Base-by-base conservation (phyloP, 2,888 invertebrate genomes). In the Campoplex capitator region DNA sequence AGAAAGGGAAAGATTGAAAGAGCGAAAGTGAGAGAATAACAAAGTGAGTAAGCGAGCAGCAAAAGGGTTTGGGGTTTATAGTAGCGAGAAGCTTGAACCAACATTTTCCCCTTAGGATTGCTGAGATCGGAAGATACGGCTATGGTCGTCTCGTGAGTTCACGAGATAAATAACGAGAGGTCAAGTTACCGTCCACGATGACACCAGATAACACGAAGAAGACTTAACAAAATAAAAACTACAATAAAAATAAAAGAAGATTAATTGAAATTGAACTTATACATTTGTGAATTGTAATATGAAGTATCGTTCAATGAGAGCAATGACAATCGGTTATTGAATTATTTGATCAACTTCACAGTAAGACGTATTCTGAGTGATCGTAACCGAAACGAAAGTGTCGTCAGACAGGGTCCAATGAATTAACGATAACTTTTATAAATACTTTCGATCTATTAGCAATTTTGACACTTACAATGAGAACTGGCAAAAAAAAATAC, bases 121-220 rank as follows among this genome's bases (percentile, higher is more conserved):
- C 68, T 65, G 42, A 76, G 80, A 86, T 83, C 84, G 81, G 13
- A 32, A 84, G 84, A 86, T 86, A 84, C 38, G 71, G 71, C 79
- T 54, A 45, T 38, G 51, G 56, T 42, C 77, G 80, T 77, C 73
- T 68, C 68, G n/a, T 51, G 77, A 86, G 73, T 67, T 70, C 77
- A 35, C 51, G 71, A 76, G 80, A 84, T 84, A 84, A 86, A 84
- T 84, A 84, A 86, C 84, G 77, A 81, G 76, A 51, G 73, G 73
- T 84, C 84, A 70, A 58, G 58, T 83, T 78, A 67, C 48, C 18
- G 42, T 77, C 54, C 51, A 28, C 45, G 35, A 71, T 38, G 76
- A 83, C 54, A 83, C 58, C 51, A 38, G 75, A 70, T 80, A 83
- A 38, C 6, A 18, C n/a, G 68, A 28, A 28, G 42, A 54, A 54